These are phyloP conservation scores for Dascillus cervinus DNA, from an alignment of 2,888 invertebrate species.

Conservation along the genomic window DNA sequence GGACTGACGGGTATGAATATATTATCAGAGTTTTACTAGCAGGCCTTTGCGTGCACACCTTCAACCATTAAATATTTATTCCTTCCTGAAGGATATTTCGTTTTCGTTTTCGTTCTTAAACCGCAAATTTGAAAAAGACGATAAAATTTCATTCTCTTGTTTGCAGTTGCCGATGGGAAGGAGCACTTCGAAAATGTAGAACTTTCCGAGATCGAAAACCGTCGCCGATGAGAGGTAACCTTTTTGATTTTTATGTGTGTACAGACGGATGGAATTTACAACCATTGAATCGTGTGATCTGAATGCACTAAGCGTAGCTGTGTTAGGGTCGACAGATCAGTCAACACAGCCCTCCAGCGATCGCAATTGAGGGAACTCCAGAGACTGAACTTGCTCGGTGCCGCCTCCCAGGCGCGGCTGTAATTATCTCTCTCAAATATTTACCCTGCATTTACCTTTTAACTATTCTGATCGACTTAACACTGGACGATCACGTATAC, in stretches of 20 bases:
- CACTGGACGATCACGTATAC: slow-evolving; percentile 6
- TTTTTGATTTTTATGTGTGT: too few species aligned
- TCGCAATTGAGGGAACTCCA: slow-evolving; percentile 20
- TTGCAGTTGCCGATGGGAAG: too few species aligned
- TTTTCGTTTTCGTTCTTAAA: too few species aligned
- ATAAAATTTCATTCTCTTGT: too few species aligned
- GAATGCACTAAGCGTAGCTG: background rate
- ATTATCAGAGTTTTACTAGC: slow-evolving; percentile 23
- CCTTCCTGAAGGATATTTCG: slow-evolving; percentile 11
- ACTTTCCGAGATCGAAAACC: too few species aligned
- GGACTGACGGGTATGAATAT: slow-evolving; percentile 25
- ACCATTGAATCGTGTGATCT: background rate
- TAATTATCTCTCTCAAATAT: slow-evolving; percentile 42
- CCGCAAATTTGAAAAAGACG: too few species aligned
- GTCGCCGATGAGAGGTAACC: too few species aligned
- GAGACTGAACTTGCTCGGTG: slow-evolving; percentile 23
- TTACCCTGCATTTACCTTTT: slow-evolving; percentile 41
- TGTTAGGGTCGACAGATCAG: slow-evolving; percentile 13
- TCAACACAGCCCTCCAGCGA: slow-evolving; percentile 15
- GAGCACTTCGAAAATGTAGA: too few species aligned
- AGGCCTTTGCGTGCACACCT: slow-evolving; percentile 20
- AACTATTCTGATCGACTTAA: slow-evolving; percentile 32
- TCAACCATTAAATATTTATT: slow-evolving; percentile 14
- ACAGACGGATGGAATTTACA: too few species aligned
- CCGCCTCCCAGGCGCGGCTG: slow-evolving; percentile 40